phyloP scores from a whole-genome alignment of 2,797 vertebrate species.

The Coreius guichenoti region DNA sequence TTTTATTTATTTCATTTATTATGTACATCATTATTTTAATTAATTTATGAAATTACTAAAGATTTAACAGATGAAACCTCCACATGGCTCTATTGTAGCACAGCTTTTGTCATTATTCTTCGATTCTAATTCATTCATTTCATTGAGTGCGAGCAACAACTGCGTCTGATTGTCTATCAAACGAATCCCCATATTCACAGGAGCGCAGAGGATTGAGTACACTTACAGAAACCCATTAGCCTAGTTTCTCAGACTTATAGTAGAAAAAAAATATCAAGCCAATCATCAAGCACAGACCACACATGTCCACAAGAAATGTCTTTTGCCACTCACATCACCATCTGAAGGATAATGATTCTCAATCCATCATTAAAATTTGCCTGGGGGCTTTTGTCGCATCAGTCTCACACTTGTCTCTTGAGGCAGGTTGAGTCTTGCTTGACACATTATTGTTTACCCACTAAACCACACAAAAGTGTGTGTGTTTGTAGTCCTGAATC shows the following conservation, averaged over 20 bases:
- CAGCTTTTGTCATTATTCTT: slow-evolving; percentile 20
- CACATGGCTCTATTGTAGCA: slow-evolving; percentile 6
- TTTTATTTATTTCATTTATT: background rate
- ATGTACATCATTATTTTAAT: background rate
- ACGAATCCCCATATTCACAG: slow-evolving; percentile 39
- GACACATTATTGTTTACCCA: slow-evolving; percentile 42
- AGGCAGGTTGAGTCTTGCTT: slow-evolving; percentile 48
- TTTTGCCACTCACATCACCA: slow-evolving; percentile 48
- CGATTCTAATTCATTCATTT: slow-evolving; percentile 30
- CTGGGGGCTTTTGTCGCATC: slow-evolving; percentile 46
- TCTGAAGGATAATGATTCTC: slow-evolving; percentile 56
- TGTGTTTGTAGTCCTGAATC: background rate
- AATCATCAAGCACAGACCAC: slow-evolving; percentile 49
- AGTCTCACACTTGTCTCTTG: slow-evolving; percentile 49
- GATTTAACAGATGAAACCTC: background rate
- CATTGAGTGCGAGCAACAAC: slow-evolving; percentile 40
- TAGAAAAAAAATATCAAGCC: slow-evolving; percentile 31
- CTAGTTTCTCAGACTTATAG: slow-evolving; percentile 50
- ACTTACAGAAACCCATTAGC: slow-evolving; percentile 58
- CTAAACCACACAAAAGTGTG: slow-evolving; percentile 27
- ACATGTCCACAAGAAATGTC: slow-evolving; percentile 49
- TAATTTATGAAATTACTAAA: background rate
- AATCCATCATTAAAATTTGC: slow-evolving; percentile 54
- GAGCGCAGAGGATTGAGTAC: slow-evolving; percentile 43
- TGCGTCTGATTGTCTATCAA: slow-evolving; percentile 42